Base-by-base conservation (phyloP, 2,888 invertebrate species). In the Mechanitis messenoides region DNA sequence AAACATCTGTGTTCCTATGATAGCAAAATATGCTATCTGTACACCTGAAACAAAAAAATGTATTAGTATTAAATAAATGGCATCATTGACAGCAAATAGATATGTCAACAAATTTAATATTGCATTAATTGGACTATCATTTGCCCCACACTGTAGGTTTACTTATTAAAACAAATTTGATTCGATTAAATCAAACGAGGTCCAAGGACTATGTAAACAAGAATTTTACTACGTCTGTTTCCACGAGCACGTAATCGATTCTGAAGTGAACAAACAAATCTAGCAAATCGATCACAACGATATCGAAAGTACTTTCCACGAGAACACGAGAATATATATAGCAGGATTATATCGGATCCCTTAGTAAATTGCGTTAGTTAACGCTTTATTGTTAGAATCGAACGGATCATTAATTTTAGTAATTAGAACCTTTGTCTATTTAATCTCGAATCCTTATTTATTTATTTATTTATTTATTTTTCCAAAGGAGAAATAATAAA, bases 21-120 rank as follows among this genome's bases (percentile, higher is more conserved):
- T 94, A 73, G 94, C 94, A 73, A 94, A 91, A 84, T 95, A 94
- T 70, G 95, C 94, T 84, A 95, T 94, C 91, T 95, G 95, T 75
- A 95, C 95, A 87, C 95, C 95, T 95, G 92, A 56, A 93, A 93
- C 85, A 84, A 87, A 72, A 70, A 68, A 75, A 68, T 5, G 35
- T 5, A 6, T 20, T 20, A 20, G 6, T 28, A 20, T n/a, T 73
- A 70, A 55, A 58, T 61, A 38, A 55, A 20, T 20, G 9, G n/a
- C n/a, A 7, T 35, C n/a, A 42, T 31, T 31, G 11, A 31, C 31
- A 31, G 20, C 7, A 31, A 11, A 50, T 5, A 31, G 7, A 31
- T 9, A 31, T 11, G 9, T 6, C 35, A 35, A 35, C 35, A 35
- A 35, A 35, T 6, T 50, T 31, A 31, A 50, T 50, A 31, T 9